Conservation (phyloP, 2,888 invertebrate genomes). For the Drosophila fulvimacula region DNA sequence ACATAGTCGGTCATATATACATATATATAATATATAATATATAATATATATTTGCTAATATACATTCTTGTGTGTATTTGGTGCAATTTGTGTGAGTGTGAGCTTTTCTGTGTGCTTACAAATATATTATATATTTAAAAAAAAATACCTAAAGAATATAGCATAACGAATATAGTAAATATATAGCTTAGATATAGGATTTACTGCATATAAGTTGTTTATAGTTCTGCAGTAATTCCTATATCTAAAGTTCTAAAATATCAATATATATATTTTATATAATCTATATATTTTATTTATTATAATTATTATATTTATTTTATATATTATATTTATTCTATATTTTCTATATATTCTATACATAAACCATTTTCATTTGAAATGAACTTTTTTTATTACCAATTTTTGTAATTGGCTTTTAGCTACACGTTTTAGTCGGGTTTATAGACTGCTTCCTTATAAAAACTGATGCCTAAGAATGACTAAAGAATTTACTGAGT, state of each 20-base stretch:
- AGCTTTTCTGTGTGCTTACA: background rate
- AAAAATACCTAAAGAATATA: background rate
- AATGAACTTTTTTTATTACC: background rate
- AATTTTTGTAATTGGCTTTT: background rate
- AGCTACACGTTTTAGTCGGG: background rate
- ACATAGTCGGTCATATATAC: slow-evolving; percentile 20
- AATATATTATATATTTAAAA: background rate
- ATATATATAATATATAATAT: slow-evolving; percentile 4
- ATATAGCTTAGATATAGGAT: background rate
- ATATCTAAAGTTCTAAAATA: background rate
- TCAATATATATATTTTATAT: background rate
- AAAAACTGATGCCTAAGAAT: background rate
- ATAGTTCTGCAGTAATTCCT: background rate
- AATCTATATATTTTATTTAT: background rate
- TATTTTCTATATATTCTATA: background rate
- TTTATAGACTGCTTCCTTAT: background rate
- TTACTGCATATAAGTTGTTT: background rate
- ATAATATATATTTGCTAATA: slow-evolving; percentile 3
- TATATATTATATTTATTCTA: background rate
- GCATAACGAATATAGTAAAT: background rate
- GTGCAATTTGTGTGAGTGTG: slow-evolving; percentile 10
- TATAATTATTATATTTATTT: background rate
- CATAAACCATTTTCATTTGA: background rate
- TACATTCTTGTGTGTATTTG: background rate
- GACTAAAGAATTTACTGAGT: slow-evolving; percentile 1